Percentiles rank a stretch among this genome's conserved stretches.
Conservation (phyloP, 1,140 invertebrate genomes). For the Acromyrmex charruanus region DNA sequence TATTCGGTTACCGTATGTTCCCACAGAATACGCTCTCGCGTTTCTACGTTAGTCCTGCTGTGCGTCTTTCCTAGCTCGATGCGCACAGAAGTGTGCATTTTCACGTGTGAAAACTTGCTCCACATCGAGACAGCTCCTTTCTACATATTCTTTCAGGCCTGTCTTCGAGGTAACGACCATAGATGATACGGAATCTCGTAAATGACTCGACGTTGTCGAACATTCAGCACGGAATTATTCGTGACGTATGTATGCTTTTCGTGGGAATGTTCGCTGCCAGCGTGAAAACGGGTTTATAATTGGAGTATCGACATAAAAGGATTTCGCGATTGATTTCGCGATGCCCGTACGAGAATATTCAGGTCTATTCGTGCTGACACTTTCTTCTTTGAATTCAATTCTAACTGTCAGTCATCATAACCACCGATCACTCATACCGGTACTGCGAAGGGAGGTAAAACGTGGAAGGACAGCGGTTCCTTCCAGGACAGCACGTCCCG, state of each 20-base stretch:
- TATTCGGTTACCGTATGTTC: conserved; percentile 80
- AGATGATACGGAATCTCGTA: conserved; percentile 60
- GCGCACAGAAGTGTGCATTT: conserved; percentile 74
- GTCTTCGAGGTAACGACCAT: conserved; percentile 52
- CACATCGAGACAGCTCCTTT: conserved; percentile 73
- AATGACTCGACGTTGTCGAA: conserved; percentile 67
- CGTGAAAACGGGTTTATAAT: conserved; percentile 62
- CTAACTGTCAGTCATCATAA: conserved; percentile 41
- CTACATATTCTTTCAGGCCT: conserved; percentile 65
- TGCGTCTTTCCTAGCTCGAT: conserved; percentile 44
- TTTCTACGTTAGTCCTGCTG: conserved; percentile 18
- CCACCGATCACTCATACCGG: conserved; percentile 34
- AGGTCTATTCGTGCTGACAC: conserved; percentile 19
- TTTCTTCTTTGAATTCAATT: conserved; percentile 67
- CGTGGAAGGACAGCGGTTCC: conserved; percentile 39
- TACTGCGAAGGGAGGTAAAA: conserved; percentile 46
- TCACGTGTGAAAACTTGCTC: conserved; percentile 73
- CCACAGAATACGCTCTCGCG: conserved; percentile 69
- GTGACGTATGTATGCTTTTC: conserved; percentile 35
- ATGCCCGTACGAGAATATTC: conserved; percentile 32
- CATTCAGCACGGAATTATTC: conserved; percentile 60
- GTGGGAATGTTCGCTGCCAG: conserved; percentile 60
- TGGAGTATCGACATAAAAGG: conserved; percentile 3
- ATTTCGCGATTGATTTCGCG: conserved; percentile 15
- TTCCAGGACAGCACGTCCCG: conserved; percentile 15